Evolutionary conservation across 2,113 vertebrate species (phyloP), one percentile per base, ranked within the genome.

Genomic region (Anhinga rufa): DNA sequence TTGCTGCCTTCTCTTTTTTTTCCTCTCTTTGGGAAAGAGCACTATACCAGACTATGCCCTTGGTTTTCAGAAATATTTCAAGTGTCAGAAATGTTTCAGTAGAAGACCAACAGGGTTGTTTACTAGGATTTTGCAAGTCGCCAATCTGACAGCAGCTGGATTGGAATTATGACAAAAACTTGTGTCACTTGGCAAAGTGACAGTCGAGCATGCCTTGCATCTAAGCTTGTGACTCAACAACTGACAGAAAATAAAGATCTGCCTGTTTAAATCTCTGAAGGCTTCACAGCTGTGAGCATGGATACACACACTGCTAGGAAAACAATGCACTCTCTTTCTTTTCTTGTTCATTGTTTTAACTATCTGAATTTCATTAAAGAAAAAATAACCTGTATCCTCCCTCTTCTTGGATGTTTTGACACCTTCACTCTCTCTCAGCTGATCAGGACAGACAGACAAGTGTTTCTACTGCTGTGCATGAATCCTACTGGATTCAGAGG

Each of bases 211-310:
- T 54, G 89, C 88, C 82, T 87, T 48, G 85, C 78, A 77, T 74
- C 92, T 87, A 91, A 82, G 86, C 92, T 69, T 89, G 92, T 97
- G 95, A 96, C 70, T 82, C 92, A 82, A 90, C 76, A 68, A 91
- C 65, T 70, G 92, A 74, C 54, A 93, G 87, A 91, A 96, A 85
- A 97, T 77, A 97, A 96, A 95, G 97, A 82, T 74, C 61, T 88
- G 84, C 78, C 92, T 97, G 94, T 97, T 95, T 65, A 74, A 84
- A 89, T 58, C 48, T 92, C 90, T 82, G 77, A 84, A 64, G 58
- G 79, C 72, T 87, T 91, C 93, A 87, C 96, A 97, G 96, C 94
- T 97, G 95, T 57, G 84, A 83, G 66, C 57, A 62, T 0, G 0
- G 71, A 87, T 68, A 70, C 40, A 69, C 68, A 88, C 46, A 25